These are phyloP conservation scores for Passer montanus DNA, from an alignment of 2,113 vertebrate species.

Conservation along the genomic window DNA sequence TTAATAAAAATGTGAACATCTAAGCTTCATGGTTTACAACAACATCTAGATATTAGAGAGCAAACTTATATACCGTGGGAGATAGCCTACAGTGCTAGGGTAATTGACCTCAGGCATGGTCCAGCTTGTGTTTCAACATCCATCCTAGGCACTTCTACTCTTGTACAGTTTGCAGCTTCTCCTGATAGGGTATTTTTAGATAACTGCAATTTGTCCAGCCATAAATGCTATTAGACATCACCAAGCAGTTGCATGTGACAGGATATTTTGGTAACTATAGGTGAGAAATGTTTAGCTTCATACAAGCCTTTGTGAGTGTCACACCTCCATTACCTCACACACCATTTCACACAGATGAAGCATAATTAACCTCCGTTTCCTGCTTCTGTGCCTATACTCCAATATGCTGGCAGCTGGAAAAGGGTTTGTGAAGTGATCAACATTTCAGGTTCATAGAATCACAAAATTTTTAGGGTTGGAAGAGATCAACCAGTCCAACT, in stretches of 20 bases:
- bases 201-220: neutral
- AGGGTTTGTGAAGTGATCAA: neutral
- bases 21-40: neutral
- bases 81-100: neutral
- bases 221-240: neutral
- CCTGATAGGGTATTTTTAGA: neutral
- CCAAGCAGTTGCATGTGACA: fast-evolving
- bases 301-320: neutral
- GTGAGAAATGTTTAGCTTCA: neutral
- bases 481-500: neutral
- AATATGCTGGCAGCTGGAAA: neutral
- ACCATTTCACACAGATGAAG: neutral
- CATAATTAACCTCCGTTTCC: neutral
- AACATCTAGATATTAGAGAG: neutral
- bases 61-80: neutral
- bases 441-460: neutral
- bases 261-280: neutral
- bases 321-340: conserved; percentile 5
- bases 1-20: neutral
- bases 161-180: neutral
- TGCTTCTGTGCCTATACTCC: neutral
- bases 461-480: neutral
- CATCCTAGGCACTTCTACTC: neutral
- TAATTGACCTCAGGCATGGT: neutral
- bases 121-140: neutral